Base-by-base conservation (phyloP, 1,140 invertebrate species). In the Dendrolimus punctatus region DNA sequence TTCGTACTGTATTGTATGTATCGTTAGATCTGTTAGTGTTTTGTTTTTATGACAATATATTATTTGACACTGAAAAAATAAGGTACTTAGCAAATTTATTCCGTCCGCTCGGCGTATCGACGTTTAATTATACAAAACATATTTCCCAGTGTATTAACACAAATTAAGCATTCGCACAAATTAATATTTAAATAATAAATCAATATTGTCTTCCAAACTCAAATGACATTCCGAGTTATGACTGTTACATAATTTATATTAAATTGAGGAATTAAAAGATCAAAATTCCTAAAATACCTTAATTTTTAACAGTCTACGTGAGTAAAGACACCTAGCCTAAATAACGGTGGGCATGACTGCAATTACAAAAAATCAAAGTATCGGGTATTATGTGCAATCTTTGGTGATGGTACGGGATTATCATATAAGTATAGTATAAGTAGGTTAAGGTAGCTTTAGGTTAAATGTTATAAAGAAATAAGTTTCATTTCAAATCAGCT, bases 361-460 rank as follows among this genome's bases (percentile, higher is more conserved):
- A 84, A 81, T 82, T 82, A 84, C n/a, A 23, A 87, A 87, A 87
- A 87, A 88, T 85, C 84, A 88, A 88, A 88, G 83, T 88, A 88
- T 88, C 86, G 86, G 86, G 87, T 88, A 88, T 88, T 87, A 87
- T 88, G 85, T 88, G 87, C 87, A 88, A 88, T 88, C 85, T 84
- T 80, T 85, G 86, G 87, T 88, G 87, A 85, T 80, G 87, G 87
- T 87, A 79, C 79, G 79, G 85, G 84, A 74, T 76, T 82, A 87
- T 64, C 54, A 63, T 62, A 80, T 85, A 87, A 71, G 70, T 64
- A 44, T 79, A 84, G 66, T 49, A 51, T 48, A 71, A 71, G 66
- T 70, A 79, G 73, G 64, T 57, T 72, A 69, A 69, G 62, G 49
- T 46, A 51, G 47, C 54, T 72, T 73, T 71, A 51, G 7, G 68